Conservation (phyloP, 2,888 invertebrate genomes). For the Ophioninae sp. region DNA sequence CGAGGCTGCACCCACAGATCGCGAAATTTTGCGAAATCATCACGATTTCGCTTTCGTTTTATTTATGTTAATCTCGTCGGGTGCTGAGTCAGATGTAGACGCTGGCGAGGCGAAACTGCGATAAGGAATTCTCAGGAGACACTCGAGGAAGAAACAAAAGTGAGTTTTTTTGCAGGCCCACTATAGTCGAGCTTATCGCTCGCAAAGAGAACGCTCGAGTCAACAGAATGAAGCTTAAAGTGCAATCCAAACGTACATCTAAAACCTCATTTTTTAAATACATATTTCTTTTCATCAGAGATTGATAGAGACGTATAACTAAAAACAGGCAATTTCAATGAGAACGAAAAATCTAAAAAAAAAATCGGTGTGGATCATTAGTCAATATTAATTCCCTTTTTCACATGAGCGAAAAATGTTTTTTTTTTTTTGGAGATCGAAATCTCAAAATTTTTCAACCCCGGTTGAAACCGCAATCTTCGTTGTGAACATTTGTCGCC, state of each 20-base stretch:
- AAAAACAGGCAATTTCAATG: conserved; percentile 6
- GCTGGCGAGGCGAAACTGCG: conserved; percentile 5
- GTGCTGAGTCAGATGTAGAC: neutral
- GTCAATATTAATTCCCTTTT: neutral
- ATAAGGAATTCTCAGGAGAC: neutral
- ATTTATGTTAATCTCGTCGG: neutral
- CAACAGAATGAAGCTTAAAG: conserved; percentile 18
- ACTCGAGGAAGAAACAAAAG: neutral
- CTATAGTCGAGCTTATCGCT: conserved; percentile 11
- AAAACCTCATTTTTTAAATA: neutral
- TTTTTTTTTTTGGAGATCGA: no score
- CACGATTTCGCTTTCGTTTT: neutral
- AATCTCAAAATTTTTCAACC: no score
- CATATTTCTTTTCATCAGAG: neutral
- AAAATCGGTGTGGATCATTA: neutral
- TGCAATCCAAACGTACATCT: neutral
- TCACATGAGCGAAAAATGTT: neutral
- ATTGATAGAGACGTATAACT: conserved; percentile 18
- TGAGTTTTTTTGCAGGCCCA: neutral
- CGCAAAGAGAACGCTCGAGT: conserved; percentile 12
- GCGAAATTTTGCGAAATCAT: neutral
- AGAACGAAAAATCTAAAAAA: neutral
- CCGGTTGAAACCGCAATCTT: no score
- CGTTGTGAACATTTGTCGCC: no score
- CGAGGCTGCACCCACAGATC: neutral